Conservation (phyloP, 2,113 vertebrate species). For the Lanius ludovicianus region DNA sequence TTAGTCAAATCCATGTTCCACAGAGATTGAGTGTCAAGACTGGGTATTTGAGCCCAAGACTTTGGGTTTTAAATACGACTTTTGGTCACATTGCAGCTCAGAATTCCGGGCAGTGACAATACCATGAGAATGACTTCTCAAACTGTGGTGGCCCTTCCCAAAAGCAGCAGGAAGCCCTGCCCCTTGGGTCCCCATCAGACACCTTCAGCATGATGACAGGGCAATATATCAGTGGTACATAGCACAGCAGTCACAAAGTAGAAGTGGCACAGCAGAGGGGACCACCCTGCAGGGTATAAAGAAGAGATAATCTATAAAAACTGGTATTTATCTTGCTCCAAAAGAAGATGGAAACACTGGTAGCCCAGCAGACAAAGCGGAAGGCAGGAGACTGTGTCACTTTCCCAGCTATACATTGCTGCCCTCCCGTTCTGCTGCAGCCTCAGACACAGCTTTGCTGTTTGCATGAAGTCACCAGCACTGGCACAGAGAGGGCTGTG, state of each 20-base stretch:
- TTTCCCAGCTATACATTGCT: background rate
- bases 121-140: background rate
- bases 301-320: constrained; percentile 24
- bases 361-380: background rate
- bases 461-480: background rate
- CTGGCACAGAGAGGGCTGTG: background rate
- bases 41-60: background rate
- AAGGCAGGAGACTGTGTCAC: background rate
- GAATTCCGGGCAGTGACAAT: background rate
- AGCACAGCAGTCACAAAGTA: background rate
- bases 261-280: background rate
- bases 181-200: background rate
- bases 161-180: background rate
- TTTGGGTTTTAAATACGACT: background rate
- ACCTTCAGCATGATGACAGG: constrained; percentile 19
- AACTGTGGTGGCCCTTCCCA: background rate
- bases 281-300: background rate
- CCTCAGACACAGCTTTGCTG: background rate
- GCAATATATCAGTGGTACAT: background rate
- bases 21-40: background rate
- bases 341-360: background rate
- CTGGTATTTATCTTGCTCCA: constrained; percentile 10
- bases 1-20: background rate
- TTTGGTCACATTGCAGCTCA: background rate
- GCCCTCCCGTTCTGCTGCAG: background rate